Base-by-base conservation (phyloP, 2,888 invertebrate genomes). In the Cheilosia pagana region DNA sequence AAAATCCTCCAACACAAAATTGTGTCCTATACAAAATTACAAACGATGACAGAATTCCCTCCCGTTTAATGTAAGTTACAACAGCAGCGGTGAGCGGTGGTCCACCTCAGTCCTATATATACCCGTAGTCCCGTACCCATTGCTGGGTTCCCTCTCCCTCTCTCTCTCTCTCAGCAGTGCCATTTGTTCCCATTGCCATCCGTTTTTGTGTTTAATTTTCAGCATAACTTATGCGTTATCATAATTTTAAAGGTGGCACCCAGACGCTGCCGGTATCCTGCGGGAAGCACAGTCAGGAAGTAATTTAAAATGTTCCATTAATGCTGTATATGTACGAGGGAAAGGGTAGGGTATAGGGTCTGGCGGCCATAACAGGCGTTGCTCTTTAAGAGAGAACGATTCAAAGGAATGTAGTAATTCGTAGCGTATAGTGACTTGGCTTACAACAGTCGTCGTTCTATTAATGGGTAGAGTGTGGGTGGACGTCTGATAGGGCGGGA, bases 161-260 rank as follows among this genome's bases (percentile, higher is more conserved):
- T n/a, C n/a, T n/a, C n/a, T 74, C 43, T 39, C 35, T 28, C 62
- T 52, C 57, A 48, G 23, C 43, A 52, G 16, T 39, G 53, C 50
- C 57, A 71, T 52, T 70, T 48, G 57, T 78, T 74, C 52, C 70
- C 59, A 72, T 70, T 74, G 83, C 79, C 75, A 85, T 79, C 68
- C 74, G 70, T 81, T 81, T 76, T 75, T 76, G 45, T 76, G 75
- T 81, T 81, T 85, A 85, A 85, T 85, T 85, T 85, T 65, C 85
- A 85, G 52, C 75, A 81, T 62, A 85, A 85, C 65, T 70, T 85
- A 85, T 85, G 81, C 85, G 81, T 85, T 81, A 81, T 85, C 81
- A 85, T 85, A 85, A 85, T 81, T 85, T 85, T 81, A 43, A 75
- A 85, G 85, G 81, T 81, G 67, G 75, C 43, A 76, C 79, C 50